Base-by-base conservation (phyloP, 23 tunicate species). In the Botrylloides violaceus region DNA sequence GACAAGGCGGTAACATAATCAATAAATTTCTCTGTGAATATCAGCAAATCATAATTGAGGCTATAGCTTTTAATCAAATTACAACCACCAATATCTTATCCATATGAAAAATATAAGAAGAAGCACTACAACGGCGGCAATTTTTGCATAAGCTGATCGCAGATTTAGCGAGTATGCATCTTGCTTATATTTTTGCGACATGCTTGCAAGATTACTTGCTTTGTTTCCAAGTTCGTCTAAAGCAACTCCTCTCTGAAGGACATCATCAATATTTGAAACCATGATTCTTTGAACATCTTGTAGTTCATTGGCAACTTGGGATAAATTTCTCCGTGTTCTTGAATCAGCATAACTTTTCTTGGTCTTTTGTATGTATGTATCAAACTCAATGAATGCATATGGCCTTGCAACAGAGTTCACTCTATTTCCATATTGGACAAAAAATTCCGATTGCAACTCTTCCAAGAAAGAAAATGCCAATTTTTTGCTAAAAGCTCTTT, bases 201-300 rank as follows among this genome's bases (percentile, higher is more conserved):
- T 48, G 49, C 66, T 79, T 29, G 90, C 97, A 28, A 90, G 76
- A 32, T 82, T 75, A 73, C 80, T 81, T 4, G 97, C 97, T 68
- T 90, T 83, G 78, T 90, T 76, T 7, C 85, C 90, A 34, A 90
- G 82, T 3, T 90, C 97, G 75, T 76, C 53, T 2, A 90, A 53
- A 15, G 89, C 89, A 4, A 79, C 85, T 39, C 97, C 97, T 48
- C 97, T 28, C 61, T 83, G 85, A 58, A 90, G 55, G 60, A 90
- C 89, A 43, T 90, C 97, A 83, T 90, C 97, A 37, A 90, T 82
- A 50, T 90, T 90, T 0, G 89, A 79, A n/a, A 90, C 98, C 98
- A 93, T 93, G 9, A 93, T 93, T 58, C 86, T 81, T 43, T 93
- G 98, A 18, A 93, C 98, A 77, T 93, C 98, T 76, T 93, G 98